Percentiles rank a stretch among this genome's conserved stretches.
Conservation (phyloP, 2,113 vertebrate species). For the Oncorhynchus kisutch region DNA sequence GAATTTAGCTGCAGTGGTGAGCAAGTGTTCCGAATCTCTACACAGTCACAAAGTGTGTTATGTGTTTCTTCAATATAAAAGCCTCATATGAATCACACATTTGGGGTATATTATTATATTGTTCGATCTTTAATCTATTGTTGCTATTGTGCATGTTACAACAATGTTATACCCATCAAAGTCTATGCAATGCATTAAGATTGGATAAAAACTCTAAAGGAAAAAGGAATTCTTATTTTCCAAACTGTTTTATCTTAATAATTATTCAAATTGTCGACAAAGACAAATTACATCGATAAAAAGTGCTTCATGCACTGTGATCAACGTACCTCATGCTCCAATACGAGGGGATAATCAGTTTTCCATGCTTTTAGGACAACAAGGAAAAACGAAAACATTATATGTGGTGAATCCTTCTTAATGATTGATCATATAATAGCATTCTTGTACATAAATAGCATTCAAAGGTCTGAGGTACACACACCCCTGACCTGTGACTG, state of each 20-base stretch:
- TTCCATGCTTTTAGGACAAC: slow-evolving; percentile 8
- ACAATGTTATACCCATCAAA: not conserved
- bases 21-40: slow-evolving; percentile 22
- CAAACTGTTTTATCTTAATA: not conserved
- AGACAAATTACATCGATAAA: slow-evolving; percentile 81
- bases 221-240: not conserved
- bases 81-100: not conserved
- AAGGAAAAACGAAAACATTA: slow-evolving; percentile 1
- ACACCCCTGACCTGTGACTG: slow-evolving; percentile 59
- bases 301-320: slow-evolving; percentile 72
- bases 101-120: not conserved
- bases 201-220: not conserved
- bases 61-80: slow-evolving; percentile 16
- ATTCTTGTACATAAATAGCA: not conserved
- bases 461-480: slow-evolving; percentile 7
- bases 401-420: slow-evolving; percentile 1
- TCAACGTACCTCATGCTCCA: slow-evolving; percentile 57
- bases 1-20: slow-evolving; percentile 55
- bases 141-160: not conserved
- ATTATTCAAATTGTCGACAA: slow-evolving; percentile 32
- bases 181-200: not conserved
- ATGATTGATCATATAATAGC: slow-evolving; percentile 7
- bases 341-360: not conserved
- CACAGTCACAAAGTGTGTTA: slow-evolving; percentile 3
- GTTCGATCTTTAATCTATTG: not conserved